Conservation (phyloP, 2,113 vertebrate species). For the Myotis davidii region DNA sequence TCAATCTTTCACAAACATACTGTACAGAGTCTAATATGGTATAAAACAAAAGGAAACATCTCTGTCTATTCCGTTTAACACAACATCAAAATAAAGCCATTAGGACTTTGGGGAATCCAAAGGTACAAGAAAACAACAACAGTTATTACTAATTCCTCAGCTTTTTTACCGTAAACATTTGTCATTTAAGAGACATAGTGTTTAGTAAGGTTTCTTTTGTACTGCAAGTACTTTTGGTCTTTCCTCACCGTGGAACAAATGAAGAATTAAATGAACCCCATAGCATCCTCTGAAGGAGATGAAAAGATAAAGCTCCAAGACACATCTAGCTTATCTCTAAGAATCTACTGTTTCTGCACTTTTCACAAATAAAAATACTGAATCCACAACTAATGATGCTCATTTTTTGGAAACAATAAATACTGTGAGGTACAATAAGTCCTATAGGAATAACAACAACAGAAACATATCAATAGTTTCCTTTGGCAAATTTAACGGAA, state of each 20-base stretch:
- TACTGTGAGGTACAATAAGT: conserved; percentile 81
- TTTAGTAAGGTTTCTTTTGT: conserved; percentile 79
- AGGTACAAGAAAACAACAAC: conserved; percentile 82
- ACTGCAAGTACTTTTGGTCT: conserved; percentile 80
- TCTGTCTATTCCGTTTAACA: conserved; percentile 82
- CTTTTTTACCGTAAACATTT: conserved; percentile 84
- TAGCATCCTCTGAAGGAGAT: conserved; percentile 69
- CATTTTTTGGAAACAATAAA: conserved; percentile 81
- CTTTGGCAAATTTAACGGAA: conserved; percentile 84
- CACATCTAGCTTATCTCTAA: conserved; percentile 78
- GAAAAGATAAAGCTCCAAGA: conserved; percentile 74
- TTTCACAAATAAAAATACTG: conserved; percentile 82
- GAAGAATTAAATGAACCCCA: conserved; percentile 67
- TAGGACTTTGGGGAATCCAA: conserved; percentile 83
- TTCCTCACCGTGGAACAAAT: conserved; percentile 72
- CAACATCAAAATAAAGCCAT: conserved; percentile 80
- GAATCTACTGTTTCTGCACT: conserved; percentile 76
- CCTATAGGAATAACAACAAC: conserved; percentile 79
- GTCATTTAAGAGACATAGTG: conserved; percentile 80
- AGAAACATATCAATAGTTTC: conserved; percentile 82
- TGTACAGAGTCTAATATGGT: conserved; percentile 83
- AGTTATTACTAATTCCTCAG: conserved; percentile 83
- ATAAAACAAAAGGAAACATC: conserved; percentile 83
- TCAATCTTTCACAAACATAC: conserved; percentile 86
- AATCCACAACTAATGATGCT: conserved; percentile 76